Evolutionary conservation across 2,797 vertebrate genomes (phyloP).

Genomic region (Chelidonichthys spinosus): DNA sequence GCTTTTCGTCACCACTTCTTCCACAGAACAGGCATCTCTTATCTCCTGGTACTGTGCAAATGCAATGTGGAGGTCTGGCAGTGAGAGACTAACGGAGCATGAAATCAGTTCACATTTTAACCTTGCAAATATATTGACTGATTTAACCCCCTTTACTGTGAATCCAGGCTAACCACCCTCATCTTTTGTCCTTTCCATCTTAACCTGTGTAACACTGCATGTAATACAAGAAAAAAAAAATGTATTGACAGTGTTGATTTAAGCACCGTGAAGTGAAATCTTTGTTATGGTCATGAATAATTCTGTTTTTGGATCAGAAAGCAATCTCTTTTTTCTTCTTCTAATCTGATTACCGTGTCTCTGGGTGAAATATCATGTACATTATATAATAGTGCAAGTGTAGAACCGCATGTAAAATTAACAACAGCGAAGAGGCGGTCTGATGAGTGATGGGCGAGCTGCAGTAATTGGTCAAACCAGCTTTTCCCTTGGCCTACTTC

Average conservation of each 20-base stretch:
- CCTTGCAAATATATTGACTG: slow-evolving; percentile 32
- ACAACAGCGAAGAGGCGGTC: slow-evolving; percentile 31
- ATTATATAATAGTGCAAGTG: slow-evolving; percentile 26
- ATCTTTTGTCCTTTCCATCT: background rate
- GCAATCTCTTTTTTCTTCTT: background rate
- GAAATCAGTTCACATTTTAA: slow-evolving; percentile 49
- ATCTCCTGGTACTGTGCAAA: slow-evolving; percentile 21
- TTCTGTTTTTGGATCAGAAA: background rate
- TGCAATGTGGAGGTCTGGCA: slow-evolving; percentile 19
- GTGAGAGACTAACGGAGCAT: slow-evolving; percentile 13
- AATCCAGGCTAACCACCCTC: background rate
- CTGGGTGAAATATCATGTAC: background rate
- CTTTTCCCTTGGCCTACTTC: slow-evolving; percentile 61
- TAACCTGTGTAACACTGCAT: background rate
- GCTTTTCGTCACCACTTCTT: slow-evolving; percentile 4
- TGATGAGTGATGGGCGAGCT: slow-evolving; percentile 51
- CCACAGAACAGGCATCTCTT: slow-evolving; percentile 11
- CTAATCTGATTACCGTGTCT: slow-evolving; percentile 6
- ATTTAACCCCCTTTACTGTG: background rate
- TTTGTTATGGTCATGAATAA: background rate
- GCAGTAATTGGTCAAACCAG: slow-evolving; percentile 50
- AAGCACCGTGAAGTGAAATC: background rate
- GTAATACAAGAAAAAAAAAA: background rate
- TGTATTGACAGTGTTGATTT: background rate
- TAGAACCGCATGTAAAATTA: slow-evolving; percentile 41